These are phyloP conservation scores for Numida meleagris DNA, from an alignment of 2,113 vertebrate species.

Conservation along the genomic window DNA sequence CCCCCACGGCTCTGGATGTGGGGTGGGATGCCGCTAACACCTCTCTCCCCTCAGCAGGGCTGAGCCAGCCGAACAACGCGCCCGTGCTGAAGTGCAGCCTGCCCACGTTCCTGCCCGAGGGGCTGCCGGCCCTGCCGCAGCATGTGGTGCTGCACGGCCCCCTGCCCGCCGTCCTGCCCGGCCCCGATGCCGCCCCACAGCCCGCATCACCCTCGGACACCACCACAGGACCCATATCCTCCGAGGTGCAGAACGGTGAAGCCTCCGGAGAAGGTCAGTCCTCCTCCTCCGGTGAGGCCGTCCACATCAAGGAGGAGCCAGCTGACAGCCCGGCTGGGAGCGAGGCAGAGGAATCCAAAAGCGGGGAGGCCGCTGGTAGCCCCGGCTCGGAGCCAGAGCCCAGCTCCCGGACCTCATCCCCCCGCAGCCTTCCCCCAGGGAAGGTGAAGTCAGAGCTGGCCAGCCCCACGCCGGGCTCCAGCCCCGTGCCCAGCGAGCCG, in stretches of 20 bases:
- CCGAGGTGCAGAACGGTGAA: slow-evolving; percentile 75
- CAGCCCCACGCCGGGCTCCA: slow-evolving; percentile 91
- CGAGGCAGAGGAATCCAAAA: slow-evolving; percentile 64
- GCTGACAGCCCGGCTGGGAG: slow-evolving; percentile 49
- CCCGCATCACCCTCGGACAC: slow-evolving; percentile 60
- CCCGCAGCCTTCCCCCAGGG: slow-evolving; percentile 76
- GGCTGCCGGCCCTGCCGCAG: slow-evolving; percentile 84
- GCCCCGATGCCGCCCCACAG: slow-evolving; percentile 62
- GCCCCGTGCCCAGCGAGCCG: slow-evolving; percentile 84
- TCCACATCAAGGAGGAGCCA: slow-evolving; percentile 85
- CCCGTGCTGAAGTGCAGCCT: slow-evolving; percentile 84
- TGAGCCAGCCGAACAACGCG: slow-evolving; percentile 80
- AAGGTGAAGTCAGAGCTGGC: slow-evolving; percentile 87
- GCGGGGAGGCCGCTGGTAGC: not conserved
- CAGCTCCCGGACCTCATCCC: slow-evolving; percentile 77
- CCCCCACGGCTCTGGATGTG: fast-evolving
- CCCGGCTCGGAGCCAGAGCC: slow-evolving; percentile 30
- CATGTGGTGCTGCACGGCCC: slow-evolving; percentile 82
- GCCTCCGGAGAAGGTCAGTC: slow-evolving; percentile 73
- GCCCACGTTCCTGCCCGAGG: slow-evolving; percentile 83
- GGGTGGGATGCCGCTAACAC: not conserved
- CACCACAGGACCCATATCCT: not conserved
- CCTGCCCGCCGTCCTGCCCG: slow-evolving; percentile 50
- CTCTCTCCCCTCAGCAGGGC: slow-evolving; percentile 63
- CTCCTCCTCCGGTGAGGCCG: not conserved